phyloP scores from a whole-genome alignment of 1,140 invertebrate genomes.

The Sipha flava region DNA sequence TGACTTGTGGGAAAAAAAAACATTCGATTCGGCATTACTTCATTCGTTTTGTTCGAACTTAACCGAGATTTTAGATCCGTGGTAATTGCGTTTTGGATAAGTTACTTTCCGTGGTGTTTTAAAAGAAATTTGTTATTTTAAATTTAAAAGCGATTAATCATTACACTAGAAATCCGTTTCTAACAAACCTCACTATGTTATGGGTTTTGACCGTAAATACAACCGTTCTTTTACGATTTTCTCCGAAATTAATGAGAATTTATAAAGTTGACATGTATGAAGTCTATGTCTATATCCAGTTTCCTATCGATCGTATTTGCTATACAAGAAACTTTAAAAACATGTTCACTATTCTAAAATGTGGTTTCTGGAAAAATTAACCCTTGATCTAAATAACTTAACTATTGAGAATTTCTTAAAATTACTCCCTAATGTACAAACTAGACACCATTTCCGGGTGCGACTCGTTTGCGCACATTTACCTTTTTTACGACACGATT shows the following conservation, averaged over 20 bases:
- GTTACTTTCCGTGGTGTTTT: neutral
- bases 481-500: too few species aligned
- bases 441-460: too few species aligned
- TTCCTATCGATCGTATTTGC: neutral
- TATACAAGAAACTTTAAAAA: neutral
- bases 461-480: too few species aligned
- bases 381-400: too few species aligned
- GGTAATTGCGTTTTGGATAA: neutral
- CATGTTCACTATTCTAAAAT: neutral
- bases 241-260: neutral
- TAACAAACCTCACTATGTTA: too few species aligned
- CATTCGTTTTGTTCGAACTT: neutral
- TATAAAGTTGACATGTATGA: neutral
- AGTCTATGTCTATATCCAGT: neutral
- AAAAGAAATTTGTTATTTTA: neutral
- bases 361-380: too few species aligned
- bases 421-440: too few species aligned
- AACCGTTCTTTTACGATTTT: neutral
- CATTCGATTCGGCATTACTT: too few species aligned
- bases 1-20: neutral
- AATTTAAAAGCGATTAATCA: slow-evolving; percentile 14
- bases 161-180: neutral
- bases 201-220: neutral
- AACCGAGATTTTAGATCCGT: neutral
- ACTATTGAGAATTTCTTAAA: too few species aligned